These are phyloP conservation scores for Limanda limanda DNA, from an alignment of 2,113 vertebrate species.

Conservation along the genomic window DNA sequence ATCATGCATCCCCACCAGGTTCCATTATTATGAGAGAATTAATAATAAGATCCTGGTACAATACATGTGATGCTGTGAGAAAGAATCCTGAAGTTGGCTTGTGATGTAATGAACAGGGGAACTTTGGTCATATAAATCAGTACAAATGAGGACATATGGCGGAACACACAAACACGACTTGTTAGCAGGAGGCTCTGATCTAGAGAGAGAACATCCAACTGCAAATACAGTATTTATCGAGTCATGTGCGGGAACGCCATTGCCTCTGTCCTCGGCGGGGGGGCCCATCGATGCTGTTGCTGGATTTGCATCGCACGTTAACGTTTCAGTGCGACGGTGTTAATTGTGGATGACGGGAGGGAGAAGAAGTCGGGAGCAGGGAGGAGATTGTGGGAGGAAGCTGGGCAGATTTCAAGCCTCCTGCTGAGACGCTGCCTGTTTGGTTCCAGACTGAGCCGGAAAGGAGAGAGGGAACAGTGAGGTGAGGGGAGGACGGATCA, in stretches of 20 bases:
- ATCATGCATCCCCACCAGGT: background rate
- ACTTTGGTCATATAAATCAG: slow-evolving; percentile 41
- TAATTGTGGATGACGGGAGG: slow-evolving; percentile 53
- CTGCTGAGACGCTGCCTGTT: slow-evolving; percentile 48
- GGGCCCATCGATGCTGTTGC: slow-evolving; percentile 47
- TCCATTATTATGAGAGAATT: background rate
- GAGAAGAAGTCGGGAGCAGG: slow-evolving; percentile 45
- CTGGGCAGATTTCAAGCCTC: slow-evolving; percentile 28
- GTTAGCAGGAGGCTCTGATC: background rate
- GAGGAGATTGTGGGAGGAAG: slow-evolving; percentile 41
- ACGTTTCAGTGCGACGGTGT: slow-evolving; percentile 25
- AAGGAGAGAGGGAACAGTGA: background rate
- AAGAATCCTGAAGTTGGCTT: background rate
- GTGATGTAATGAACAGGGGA: background rate
- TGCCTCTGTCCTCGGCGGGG: slow-evolving; percentile 45
- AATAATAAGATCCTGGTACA: background rate
- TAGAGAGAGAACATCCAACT: background rate
- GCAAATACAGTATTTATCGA: background rate
- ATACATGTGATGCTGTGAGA: background rate
- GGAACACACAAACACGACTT: slow-evolving; percentile 14
- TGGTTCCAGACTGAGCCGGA: slow-evolving; percentile 29
- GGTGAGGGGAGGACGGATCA: background rate
- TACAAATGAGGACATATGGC: slow-evolving; percentile 39
- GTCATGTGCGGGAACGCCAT: background rate
- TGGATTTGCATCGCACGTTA: slow-evolving; percentile 32